phyloP scores from a whole-genome alignment of 2,888 invertebrate genomes.

The Oscheius sp. region DNA sequence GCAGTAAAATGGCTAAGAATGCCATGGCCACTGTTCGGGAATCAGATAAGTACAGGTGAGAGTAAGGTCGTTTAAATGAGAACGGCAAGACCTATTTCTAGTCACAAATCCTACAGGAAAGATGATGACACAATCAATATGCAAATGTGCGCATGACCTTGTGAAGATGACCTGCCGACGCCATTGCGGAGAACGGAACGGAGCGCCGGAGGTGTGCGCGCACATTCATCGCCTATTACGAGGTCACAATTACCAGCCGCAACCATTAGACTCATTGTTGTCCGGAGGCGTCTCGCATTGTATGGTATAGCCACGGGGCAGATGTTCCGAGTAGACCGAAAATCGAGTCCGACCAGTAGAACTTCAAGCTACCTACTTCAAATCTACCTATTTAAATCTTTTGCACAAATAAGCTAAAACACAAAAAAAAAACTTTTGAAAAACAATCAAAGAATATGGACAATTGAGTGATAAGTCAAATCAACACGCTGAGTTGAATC shows the following conservation, averaged over 20 bases:
- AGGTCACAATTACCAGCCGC: constrained; percentile 31
- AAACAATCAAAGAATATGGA: too few species aligned
- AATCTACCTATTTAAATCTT: too few species aligned
- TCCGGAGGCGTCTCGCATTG: too few species aligned
- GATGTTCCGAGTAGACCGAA: too few species aligned
- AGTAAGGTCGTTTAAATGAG: constrained; percentile 12
- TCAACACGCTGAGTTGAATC: too few species aligned
- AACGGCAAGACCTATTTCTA: constrained; percentile 14
- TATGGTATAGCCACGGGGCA: too few species aligned
- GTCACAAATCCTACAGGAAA: not conserved
- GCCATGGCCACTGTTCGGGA: constrained; percentile 28
- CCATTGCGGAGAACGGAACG: constrained; percentile 7
- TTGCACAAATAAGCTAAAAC: too few species aligned
- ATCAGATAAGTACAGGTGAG: constrained; percentile 30
- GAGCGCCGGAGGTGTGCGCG: not conserved
- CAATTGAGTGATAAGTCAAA: too few species aligned
- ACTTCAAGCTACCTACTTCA: too few species aligned
- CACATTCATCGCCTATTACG: constrained; percentile 32
- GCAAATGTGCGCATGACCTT: constrained; percentile 34
- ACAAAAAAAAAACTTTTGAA: too few species aligned
- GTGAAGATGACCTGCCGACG: constrained; percentile 32
- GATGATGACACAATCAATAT: constrained; percentile 28
- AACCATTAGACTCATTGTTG: constrained; percentile 6
- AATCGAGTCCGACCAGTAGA: too few species aligned
- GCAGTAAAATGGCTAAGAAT: constrained; percentile 27